A percentile compares a stretch with the other conserved stretches of the same genome.
These are phyloP conservation scores for Drosophila suzukii DNA, from an alignment of 1,140 invertebrate genomes.

Conservation along the genomic window DNA sequence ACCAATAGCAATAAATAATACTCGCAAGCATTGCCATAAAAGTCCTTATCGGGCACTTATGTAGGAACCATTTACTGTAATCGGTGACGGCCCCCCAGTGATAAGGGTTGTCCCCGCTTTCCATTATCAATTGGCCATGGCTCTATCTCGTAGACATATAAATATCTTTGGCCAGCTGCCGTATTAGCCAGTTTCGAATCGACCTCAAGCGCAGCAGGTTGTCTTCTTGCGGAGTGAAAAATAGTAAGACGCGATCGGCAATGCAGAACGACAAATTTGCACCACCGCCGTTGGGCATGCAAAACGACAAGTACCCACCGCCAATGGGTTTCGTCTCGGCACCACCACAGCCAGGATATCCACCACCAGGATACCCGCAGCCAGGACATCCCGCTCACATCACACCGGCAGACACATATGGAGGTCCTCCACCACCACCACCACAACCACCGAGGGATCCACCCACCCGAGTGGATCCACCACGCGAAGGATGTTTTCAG, in stretches of 20 bases:
- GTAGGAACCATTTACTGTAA: not conserved
- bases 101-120: slow-evolving; percentile 3
- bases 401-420: slow-evolving; percentile 36
- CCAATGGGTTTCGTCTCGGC: not conserved
- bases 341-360: slow-evolving; percentile 36
- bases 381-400: slow-evolving; percentile 24
- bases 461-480: slow-evolving; percentile 14
- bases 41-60: slow-evolving; percentile 17
- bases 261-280: slow-evolving; percentile 40
- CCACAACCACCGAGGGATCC: slow-evolving; percentile 5
- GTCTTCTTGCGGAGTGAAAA: not conserved
- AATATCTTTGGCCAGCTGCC: slow-evolving; percentile 4
- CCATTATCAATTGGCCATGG: slow-evolving; percentile 9
- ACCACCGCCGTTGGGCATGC: slow-evolving; percentile 15
- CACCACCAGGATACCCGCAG: slow-evolving; percentile 10
- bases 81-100: slow-evolving; percentile 1
- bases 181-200: slow-evolving; percentile 24
- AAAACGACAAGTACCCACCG: slow-evolving; percentile 29
- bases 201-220: slow-evolving; percentile 5
- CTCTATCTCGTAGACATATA: slow-evolving; percentile 16
- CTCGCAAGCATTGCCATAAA: slow-evolving; percentile 16
- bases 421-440: slow-evolving; percentile 4
- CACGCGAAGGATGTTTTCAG: slow-evolving; percentile 33
- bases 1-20: not conserved
- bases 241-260: not conserved